Percentiles rank a stretch among this genome's conserved stretches.
These are phyloP conservation scores for Maylandia zebra DNA, from an alignment of 2,113 vertebrate genomes.

Conservation along the genomic window DNA sequence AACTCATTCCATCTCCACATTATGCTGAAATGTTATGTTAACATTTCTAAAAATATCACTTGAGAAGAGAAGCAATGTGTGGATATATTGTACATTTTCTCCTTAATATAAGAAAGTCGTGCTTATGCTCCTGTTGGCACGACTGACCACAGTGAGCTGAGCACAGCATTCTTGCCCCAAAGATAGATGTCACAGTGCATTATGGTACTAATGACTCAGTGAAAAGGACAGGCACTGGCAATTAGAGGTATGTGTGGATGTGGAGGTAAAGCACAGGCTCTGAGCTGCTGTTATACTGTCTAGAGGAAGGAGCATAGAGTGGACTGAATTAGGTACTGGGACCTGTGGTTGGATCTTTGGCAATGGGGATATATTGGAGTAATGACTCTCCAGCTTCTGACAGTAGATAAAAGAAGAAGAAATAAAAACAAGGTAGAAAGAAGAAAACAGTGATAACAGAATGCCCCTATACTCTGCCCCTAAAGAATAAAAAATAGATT, in stretches of 20 bases:
- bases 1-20: neutral
- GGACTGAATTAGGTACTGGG: neutral
- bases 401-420: neutral
- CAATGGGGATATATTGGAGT: neutral
- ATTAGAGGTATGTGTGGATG: conserved; percentile 47
- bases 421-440: neutral
- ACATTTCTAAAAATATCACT: neutral
- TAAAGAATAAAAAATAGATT: neutral
- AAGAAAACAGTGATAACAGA: neutral
- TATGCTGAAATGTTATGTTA: neutral
- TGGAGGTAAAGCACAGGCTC: conserved; percentile 10
- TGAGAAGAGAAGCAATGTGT: neutral
- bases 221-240: conserved; percentile 45
- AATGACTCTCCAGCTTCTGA: conserved; percentile 3
- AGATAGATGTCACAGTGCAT: conserved; percentile 55
- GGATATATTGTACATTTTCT: neutral
- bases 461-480: neutral
- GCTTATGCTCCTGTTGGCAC: conserved; percentile 3
- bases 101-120: neutral
- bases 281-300: neutral
- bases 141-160: conserved; percentile 34
- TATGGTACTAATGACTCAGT: conserved; percentile 49
- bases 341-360: neutral
- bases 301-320: neutral
- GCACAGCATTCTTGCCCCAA: conserved; percentile 47